Percentiles rank a stretch among this genome's conserved stretches.
phyloP scores from a whole-genome alignment of 2,888 invertebrate species.

The Plagodis pulveraria region DNA sequence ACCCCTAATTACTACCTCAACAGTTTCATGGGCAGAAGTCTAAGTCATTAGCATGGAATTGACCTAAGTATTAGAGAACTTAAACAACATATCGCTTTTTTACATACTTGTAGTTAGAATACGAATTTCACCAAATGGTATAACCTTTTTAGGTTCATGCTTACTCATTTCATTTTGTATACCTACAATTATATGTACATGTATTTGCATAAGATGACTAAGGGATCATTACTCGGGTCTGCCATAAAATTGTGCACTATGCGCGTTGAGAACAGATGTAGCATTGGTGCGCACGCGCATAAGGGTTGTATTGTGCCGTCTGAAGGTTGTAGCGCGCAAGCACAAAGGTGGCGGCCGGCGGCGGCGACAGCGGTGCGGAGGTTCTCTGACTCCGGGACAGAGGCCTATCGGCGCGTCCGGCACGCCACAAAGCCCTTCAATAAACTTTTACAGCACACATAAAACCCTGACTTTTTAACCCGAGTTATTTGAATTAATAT shows the following conservation, averaged over 20 bases:
- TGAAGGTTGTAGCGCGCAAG: conserved; percentile 26
- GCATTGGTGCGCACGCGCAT: conserved; percentile 47
- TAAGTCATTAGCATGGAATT: too few species aligned
- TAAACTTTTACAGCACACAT: conserved; percentile 83
- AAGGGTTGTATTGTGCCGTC: conserved; percentile 37
- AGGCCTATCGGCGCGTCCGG: conserved; percentile 80
- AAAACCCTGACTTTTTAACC: conserved; percentile 85
- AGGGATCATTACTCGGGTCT: conserved; percentile 10
- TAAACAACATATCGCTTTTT: too few species aligned
- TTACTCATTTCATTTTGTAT: too few species aligned
- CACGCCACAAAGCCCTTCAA: conserved; percentile 82
- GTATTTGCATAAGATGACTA: conserved; percentile 5
- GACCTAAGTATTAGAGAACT: too few species aligned
- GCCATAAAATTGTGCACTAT: conserved; percentile 18
- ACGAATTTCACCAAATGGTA: too few species aligned
- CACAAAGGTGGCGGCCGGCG: conserved; percentile 45
- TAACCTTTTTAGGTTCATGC: too few species aligned
- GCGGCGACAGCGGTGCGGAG: conserved; percentile 41
- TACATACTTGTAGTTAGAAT: too few species aligned
- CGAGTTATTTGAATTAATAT: conserved; percentile 85
- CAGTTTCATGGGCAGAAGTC: too few species aligned
- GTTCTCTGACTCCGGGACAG: conserved; percentile 63
- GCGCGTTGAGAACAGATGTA: conserved; percentile 32
- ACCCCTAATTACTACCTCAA: too few species aligned
- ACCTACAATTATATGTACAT: too few species aligned